These are phyloP conservation scores for Rhyacophila evoluta DNA, from an alignment of 2,888 invertebrate genomes.

Conservation along the genomic window DNA sequence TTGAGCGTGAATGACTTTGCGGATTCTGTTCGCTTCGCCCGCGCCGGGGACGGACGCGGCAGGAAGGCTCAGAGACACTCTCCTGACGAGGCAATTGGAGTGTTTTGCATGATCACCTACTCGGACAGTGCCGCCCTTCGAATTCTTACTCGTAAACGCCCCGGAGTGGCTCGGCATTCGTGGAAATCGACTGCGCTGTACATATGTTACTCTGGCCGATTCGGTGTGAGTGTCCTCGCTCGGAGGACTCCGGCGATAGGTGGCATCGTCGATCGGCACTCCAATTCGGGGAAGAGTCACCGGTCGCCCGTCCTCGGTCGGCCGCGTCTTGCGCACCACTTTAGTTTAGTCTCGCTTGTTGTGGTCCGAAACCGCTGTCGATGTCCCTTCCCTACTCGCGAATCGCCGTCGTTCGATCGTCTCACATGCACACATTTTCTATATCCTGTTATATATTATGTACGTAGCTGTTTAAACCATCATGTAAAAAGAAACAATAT, in stretches of 20 bases:
- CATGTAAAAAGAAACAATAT: slow-evolving; percentile 22
- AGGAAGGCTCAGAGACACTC: not conserved
- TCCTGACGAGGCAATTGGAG: slow-evolving; percentile 4
- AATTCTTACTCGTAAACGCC: not conserved
- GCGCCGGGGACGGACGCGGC: slow-evolving; percentile 18
- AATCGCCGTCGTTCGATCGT: slow-evolving; percentile 36
- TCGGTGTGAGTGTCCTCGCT: not conserved
- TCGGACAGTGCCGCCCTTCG: not conserved
- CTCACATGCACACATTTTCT: slow-evolving; percentile 22
- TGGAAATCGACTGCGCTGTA: not conserved
- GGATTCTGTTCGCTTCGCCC: slow-evolving; percentile 17
- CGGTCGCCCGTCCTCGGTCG: not conserved
- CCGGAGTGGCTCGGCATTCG: not conserved
- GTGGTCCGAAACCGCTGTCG: slow-evolving; percentile 41
- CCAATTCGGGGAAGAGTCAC: not conserved
- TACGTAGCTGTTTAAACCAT: slow-evolving; percentile 33
- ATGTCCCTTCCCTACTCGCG: slow-evolving; percentile 42
- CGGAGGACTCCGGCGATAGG: not conserved
- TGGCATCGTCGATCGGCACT: not conserved
- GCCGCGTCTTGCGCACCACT: not conserved
- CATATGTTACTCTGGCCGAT: not conserved
- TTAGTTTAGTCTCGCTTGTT: slow-evolving; percentile 43
- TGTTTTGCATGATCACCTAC: not conserved
- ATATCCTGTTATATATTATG: slow-evolving; percentile 34
- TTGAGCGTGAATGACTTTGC: slow-evolving; percentile 22